These are phyloP conservation scores for Mormyrops attenuatus DNA, from an alignment of 2,797 vertebrate genomes.

Conservation along the genomic window DNA sequence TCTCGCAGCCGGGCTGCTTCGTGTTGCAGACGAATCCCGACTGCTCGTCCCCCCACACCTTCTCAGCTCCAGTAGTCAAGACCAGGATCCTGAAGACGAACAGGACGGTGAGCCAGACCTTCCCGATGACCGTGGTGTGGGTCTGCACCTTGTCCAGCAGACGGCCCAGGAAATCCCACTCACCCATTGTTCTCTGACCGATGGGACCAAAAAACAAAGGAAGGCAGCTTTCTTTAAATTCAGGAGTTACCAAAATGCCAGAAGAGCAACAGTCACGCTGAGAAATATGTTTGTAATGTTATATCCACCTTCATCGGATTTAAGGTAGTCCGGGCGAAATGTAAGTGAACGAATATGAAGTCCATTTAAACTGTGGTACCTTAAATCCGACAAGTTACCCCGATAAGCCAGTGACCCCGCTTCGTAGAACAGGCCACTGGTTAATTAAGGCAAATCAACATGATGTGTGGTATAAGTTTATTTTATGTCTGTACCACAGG, in stretches of 20 bases:
- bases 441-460: background rate
- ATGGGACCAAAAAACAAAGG: background rate
- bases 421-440: background rate
- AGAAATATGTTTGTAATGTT: background rate
- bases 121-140: slow-evolving; percentile 80
- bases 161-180: slow-evolving; percentile 78
- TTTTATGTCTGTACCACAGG: background rate
- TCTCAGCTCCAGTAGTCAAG: slow-evolving; percentile 74
- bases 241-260: background rate
- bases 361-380: background rate
- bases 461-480: background rate
- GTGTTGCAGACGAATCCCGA: slow-evolving; percentile 75
- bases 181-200: slow-evolving; percentile 63
- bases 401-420: background rate
- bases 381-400: background rate
- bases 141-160: slow-evolving; percentile 83
- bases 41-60: slow-evolving; percentile 80
- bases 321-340: background rate
- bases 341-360: background rate
- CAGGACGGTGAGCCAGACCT: slow-evolving; percentile 87
- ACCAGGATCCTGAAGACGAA: slow-evolving; percentile 90
- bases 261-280: background rate
- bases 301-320: background rate
- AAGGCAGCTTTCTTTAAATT: background rate
- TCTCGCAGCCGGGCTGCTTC: slow-evolving; percentile 72